Evolutionary conservation across 2,113 vertebrate species (phyloP).

Genomic region (Gorsachius goisagi): DNA sequence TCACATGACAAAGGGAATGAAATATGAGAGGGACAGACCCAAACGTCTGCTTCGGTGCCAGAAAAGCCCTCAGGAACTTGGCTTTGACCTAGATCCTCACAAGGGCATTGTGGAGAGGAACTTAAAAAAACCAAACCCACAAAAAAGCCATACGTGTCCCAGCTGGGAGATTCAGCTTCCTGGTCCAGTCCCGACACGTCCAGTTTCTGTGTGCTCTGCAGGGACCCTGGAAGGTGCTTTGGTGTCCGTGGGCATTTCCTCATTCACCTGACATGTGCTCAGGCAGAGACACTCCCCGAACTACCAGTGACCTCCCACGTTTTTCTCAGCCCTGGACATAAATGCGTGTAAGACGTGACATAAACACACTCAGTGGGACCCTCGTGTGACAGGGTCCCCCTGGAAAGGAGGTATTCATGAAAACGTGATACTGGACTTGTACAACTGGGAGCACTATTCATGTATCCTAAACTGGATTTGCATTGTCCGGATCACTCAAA

Average conservation of each 20-base stretch:
- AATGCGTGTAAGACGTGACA: neutral
- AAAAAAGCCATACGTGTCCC: neutral
- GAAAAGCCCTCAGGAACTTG: neutral
- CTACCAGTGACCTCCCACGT: neutral
- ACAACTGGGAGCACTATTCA: neutral
- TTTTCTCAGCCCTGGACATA: neutral
- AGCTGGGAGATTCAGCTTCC: neutral
- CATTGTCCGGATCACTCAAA: neutral
- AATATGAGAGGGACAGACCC: neutral
- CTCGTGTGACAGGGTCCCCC: neutral
- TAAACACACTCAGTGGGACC: neutral
- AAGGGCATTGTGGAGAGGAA: neutral
- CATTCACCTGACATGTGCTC: neutral
- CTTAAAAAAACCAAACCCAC: neutral
- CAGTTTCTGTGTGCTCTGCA: neutral
- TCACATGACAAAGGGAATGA: slow-evolving; percentile 2
- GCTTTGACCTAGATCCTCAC: neutral
- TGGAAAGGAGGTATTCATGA: rapidly evolving
- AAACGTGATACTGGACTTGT: neutral
- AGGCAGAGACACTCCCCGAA: neutral
- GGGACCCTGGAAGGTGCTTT: neutral
- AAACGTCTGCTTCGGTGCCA: neutral
- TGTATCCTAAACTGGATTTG: neutral
- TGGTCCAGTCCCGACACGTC: neutral
- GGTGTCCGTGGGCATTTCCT: neutral